These are phyloP conservation scores for rabbit (Oryctolagus cuniculus) DNA, from an alignment of 2,113 vertebrate species.

Conservation along the genomic window DNA sequence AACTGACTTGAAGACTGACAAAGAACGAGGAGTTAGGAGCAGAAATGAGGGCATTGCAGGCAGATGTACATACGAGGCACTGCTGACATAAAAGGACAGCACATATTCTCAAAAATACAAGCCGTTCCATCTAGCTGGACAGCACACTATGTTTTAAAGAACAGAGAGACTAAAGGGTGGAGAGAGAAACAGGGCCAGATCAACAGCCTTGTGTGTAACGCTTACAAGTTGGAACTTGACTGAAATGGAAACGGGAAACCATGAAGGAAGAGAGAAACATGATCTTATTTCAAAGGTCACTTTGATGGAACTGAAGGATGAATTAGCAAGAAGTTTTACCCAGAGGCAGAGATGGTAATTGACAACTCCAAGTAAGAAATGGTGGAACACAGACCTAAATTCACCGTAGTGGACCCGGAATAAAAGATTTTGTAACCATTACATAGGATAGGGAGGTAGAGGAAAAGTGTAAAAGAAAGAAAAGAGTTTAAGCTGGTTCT, in stretches of 20 bases:
- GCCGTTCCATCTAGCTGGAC: neutral
- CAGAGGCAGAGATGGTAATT: neutral
- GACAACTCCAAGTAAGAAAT: conserved; percentile 10
- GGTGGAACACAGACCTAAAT: neutral
- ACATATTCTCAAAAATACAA: neutral
- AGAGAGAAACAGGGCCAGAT: neutral
- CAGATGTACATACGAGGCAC: neutral
- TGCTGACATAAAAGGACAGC: neutral
- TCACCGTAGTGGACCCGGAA: neutral
- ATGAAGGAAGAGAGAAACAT: neutral
- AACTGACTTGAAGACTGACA: neutral
- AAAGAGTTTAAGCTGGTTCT: neutral
- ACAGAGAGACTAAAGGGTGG: neutral
- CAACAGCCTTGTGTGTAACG: neutral
- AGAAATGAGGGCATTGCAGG: neutral
- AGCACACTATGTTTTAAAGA: neutral
- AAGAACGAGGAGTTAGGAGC: neutral
- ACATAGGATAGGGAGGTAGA: neutral
- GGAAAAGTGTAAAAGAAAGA: neutral
- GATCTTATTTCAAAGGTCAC: neutral
- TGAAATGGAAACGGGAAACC: neutral
- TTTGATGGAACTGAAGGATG: neutral
- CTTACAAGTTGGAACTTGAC: neutral
- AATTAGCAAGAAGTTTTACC: conserved; percentile 9
- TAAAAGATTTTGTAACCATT: neutral